phyloP scores from a whole-genome alignment of 1,140 invertebrate genomes.

The Heliconius eleuchia region DNA sequence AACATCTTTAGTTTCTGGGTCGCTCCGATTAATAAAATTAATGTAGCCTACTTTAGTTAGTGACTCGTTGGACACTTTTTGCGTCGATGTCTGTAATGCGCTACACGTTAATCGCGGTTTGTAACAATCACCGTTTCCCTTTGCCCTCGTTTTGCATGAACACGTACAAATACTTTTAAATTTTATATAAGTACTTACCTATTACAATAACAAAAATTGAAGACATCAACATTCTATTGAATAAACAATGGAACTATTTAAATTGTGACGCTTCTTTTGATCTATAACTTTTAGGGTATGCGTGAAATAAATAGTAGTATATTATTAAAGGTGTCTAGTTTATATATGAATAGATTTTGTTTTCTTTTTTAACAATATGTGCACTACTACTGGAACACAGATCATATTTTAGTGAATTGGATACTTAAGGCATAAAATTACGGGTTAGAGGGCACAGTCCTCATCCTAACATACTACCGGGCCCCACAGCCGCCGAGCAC shows the following conservation, averaged over 20 bases:
- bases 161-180: slow-evolving; percentile 21
- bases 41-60: slow-evolving; percentile 73
- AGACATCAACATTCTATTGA: not conserved
- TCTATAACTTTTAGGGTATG: too few relatives aligned
- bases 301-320: too few relatives aligned
- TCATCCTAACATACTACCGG: slow-evolving; percentile 40
- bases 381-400: not conserved
- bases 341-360: not conserved
- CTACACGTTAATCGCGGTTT: slow-evolving; percentile 37
- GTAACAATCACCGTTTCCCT: slow-evolving; percentile 44
- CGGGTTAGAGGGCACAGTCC: slow-evolving; percentile 33
- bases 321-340: not conserved
- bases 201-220: not conserved
- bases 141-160: slow-evolving; percentile 36
- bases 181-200: not conserved
- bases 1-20: slow-evolving; percentile 71
- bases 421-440: slow-evolving; percentile 27
- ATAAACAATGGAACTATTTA: not conserved
- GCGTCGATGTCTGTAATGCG: slow-evolving; percentile 38
- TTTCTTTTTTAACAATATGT: not conserved
- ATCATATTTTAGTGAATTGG: slow-evolving; percentile 18
- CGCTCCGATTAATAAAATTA: slow-evolving; percentile 73
- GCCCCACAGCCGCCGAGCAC: slow-evolving; percentile 40
- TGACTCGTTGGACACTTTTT: slow-evolving; percentile 50
- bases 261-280: not conserved